Evolutionary conservation across 2,113 vertebrate genomes (phyloP).

Genomic region (Sula dactylatra): DNA sequence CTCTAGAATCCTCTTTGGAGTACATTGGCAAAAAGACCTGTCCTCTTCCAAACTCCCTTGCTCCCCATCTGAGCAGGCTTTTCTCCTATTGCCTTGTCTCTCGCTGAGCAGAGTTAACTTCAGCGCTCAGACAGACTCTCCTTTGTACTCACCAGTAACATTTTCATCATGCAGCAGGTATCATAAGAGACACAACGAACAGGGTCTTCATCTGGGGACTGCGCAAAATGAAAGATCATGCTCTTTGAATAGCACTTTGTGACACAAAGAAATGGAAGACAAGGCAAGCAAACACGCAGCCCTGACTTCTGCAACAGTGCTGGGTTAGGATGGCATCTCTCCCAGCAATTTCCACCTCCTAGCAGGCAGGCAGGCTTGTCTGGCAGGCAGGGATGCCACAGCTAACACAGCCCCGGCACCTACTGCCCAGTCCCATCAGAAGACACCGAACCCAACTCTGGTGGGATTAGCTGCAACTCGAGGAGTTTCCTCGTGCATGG

Average conservation of each 20-base stretch:
- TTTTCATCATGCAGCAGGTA: not conserved
- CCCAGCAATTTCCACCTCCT: not conserved
- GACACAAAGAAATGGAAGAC: not conserved
- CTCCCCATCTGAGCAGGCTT: not conserved
- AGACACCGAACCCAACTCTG: accelerated
- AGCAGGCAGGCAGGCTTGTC: not conserved
- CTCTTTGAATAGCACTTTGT: not conserved
- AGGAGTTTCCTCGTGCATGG: too few relatives aligned
- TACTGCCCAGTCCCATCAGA: too few relatives aligned
- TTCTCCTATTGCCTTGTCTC: not conserved
- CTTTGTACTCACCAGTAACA: not conserved
- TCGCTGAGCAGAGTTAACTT: not conserved
- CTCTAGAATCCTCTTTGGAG: not conserved
- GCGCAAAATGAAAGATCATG: accelerated
- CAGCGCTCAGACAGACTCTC: not conserved
- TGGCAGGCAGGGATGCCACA: accelerated
- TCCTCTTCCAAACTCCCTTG: not conserved
- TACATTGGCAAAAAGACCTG: accelerated
- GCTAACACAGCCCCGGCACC: not conserved
- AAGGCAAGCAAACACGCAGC: not conserved
- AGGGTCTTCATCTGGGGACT: not conserved
- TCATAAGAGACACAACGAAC: not conserved
- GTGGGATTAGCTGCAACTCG: not conserved
- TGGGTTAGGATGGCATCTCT: not conserved
- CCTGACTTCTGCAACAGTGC: not conserved